phyloP scores from a whole-genome alignment of 2,888 invertebrate species.

The Lottia gigantea region DNA sequence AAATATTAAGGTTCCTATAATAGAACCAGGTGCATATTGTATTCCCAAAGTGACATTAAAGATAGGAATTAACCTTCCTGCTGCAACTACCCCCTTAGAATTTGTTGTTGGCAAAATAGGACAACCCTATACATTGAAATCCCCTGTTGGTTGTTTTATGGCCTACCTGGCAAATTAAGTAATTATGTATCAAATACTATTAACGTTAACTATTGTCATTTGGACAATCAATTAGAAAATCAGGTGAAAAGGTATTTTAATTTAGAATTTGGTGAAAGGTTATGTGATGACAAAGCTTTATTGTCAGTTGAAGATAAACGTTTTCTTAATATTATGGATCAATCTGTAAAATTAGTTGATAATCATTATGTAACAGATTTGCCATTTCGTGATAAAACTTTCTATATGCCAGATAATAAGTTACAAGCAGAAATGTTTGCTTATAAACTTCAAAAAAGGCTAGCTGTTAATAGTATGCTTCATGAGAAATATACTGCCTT shows the following conservation, averaged over 20 bases:
- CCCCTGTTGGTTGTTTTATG: slow-evolving; percentile 27
- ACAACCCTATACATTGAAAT: slow-evolving; percentile 25
- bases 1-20: background rate
- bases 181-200: background rate
- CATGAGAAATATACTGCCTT: slow-evolving; percentile 14
- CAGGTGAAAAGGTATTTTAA: slow-evolving; percentile 75
- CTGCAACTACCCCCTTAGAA: slow-evolving; percentile 5
- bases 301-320: slow-evolving; percentile 18
- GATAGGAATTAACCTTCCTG: slow-evolving; percentile 14
- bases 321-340: slow-evolving; percentile 17
- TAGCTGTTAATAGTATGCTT: slow-evolving; percentile 8
- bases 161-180: slow-evolving; percentile 15
- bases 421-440: slow-evolving; percentile 13
- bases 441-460: slow-evolving; percentile 11
- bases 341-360: slow-evolving; percentile 14
- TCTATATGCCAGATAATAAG: slow-evolving; percentile 18
- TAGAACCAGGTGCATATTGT: slow-evolving; percentile 6
- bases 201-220: slow-evolving; percentile 12
- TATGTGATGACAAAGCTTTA: slow-evolving; percentile 74
- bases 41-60: background rate
- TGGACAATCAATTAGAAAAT: slow-evolving; percentile 85
- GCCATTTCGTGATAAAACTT: slow-evolving; percentile 15
- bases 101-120: background rate
- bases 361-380: slow-evolving; percentile 22
- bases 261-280: slow-evolving; percentile 14